Percentiles rank a stretch among this genome's conserved stretches.
Evolutionary conservation across 2,113 vertebrate species (phyloP).

Genomic region (Antigone vipio): DNA sequence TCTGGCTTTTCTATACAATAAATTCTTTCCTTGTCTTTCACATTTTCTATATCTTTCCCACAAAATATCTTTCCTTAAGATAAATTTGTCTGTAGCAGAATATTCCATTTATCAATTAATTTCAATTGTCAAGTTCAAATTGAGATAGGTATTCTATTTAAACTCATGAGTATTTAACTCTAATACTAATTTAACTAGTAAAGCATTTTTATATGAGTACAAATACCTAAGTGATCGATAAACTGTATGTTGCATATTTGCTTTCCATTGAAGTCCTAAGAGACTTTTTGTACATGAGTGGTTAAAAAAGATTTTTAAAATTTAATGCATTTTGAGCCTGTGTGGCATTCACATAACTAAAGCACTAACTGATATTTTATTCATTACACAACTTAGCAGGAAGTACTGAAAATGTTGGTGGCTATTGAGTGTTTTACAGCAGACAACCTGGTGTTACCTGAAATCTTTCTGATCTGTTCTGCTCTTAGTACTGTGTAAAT

Average conservation of each 20-base stretch:
- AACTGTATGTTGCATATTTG: not conserved
- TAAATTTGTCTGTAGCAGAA: not conserved
- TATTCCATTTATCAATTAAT: not conserved
- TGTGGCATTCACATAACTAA: not conserved
- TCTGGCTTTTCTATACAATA: not conserved
- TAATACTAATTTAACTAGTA: not conserved
- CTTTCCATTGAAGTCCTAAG: not conserved
- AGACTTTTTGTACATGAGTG: not conserved
- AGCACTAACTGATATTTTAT: not conserved
- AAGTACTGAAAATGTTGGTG: not conserved
- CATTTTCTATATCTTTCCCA: not conserved
- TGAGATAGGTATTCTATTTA: not conserved
- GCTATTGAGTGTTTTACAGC: not conserved
- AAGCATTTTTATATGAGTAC: not conserved
- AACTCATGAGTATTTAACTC: not conserved
- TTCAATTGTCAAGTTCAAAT: not conserved
- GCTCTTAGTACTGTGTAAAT: not conserved
- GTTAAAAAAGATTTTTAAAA: not conserved
- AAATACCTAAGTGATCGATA: not conserved
- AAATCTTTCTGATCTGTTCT: not conserved
- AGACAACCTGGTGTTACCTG: not conserved
- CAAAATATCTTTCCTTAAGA: not conserved
- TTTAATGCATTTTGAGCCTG: not conserved
- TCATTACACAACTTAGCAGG: not conserved
- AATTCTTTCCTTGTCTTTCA: not conserved